Base-by-base conservation (phyloP, 2,888 invertebrate genomes). In the Apeira syringaria region DNA sequence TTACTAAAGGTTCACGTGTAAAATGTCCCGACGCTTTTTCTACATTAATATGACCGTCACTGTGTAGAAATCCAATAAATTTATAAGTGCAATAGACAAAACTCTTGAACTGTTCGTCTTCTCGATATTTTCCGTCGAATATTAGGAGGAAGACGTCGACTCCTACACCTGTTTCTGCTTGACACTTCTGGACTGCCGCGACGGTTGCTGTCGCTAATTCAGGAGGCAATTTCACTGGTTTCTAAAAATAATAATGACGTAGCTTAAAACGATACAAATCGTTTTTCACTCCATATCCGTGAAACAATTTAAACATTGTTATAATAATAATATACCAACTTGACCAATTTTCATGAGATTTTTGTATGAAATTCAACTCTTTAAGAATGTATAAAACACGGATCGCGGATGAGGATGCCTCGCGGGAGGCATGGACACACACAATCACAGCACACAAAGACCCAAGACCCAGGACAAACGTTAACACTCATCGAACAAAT, bases 71-170 rank as follows among this genome's bases (percentile, higher is more conserved):
- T 1, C 49, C 46, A 2, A 36, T 5, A 1, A 29, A 24, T 22
- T 49, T 40, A 39, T 49, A 49, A 20, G 33, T 15, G 32, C 54
- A 54, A 34, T 20, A 45, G 8, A 54, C 11, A 10, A 54, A 51
- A 9, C 44, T 34, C 30, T 39, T 47, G 18, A 54, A 54, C 1
- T 27, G 39, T 4, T 47, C 24, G 15, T 41, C 34, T 15, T 49
- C 39, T 4, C 26, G 42, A 25, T 49, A 51, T 6, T 42, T 44
- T 27, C 52, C 49, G 22, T 49, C 38, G 18, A 25, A 40, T 13
- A 43, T 15, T 6, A 18, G n/a, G 3, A 48, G 18, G 1, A 52
- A 5, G 0, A 28, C 31, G 3, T 46, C 40, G 1, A 22, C 1
- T 3, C 32, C 26, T 1, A 46, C 33, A 0, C 46, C 43, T 3